Evolutionary conservation across 2,888 invertebrate genomes (phyloP).

Genomic region (Aporophyla lueneburgensis): DNA sequence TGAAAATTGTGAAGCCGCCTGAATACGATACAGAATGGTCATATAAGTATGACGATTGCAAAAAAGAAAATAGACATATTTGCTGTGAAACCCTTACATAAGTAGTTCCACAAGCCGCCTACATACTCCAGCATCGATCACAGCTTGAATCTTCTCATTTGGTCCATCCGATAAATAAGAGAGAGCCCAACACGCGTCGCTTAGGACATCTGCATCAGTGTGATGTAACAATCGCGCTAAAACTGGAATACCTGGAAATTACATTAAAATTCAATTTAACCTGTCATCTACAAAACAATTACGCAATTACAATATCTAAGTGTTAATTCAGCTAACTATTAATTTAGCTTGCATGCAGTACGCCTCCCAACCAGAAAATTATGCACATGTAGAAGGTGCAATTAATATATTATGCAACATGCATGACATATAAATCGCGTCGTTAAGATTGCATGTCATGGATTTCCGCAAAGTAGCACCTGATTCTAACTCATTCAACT

Average conservation of each 20-base stretch:
- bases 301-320: background rate
- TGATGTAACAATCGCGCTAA: conserved; percentile 97
- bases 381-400: background rate
- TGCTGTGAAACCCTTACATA: conserved; percentile 79
- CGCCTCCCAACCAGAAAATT: background rate
- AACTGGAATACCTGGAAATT: conserved; percentile 94
- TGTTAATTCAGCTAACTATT: background rate
- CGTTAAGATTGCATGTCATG: background rate
- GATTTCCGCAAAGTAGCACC: conserved; percentile 9
- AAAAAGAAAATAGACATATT: background rate
- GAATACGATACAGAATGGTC: background rate
- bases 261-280: background rate
- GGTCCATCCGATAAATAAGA: conserved; percentile 99
- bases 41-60: no score
- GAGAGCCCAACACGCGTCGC: conserved; percentile 99
- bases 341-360: background rate
- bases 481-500: background rate
- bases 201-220: conserved; percentile 96
- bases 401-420: conserved; percentile 17
- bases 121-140: conserved; percentile 98
- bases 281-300: background rate
- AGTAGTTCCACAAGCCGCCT: conserved; percentile 93
- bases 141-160: conserved; percentile 99
- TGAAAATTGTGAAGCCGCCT: background rate
- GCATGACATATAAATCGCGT: conserved; percentile 11